These are phyloP conservation scores for Orcinus orca DNA, from an alignment of 2,113 vertebrate genomes.

Conservation along the genomic window DNA sequence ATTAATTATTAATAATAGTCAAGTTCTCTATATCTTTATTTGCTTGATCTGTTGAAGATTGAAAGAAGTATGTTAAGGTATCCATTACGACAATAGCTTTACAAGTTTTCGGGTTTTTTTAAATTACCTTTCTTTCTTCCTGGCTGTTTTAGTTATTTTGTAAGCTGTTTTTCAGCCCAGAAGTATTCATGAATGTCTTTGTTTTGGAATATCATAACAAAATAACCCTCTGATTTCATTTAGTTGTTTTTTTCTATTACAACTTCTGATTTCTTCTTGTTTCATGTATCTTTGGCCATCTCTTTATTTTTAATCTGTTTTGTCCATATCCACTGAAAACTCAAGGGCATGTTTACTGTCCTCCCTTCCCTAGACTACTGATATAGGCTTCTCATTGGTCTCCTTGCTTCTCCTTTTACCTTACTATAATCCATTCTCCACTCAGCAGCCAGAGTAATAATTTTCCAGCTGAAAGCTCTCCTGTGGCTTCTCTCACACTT, in stretches of 20 bases:
- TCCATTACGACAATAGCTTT: not conserved
- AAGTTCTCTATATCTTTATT: not conserved
- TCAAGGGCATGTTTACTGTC: not conserved
- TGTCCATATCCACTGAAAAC: not conserved
- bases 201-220: not conserved
- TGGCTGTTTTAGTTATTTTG: constrained; percentile 27
- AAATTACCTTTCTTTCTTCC: not conserved
- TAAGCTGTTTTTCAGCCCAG: constrained; percentile 11
- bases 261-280: not conserved
- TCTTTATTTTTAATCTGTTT: not conserved
- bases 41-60: not conserved
- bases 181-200: not conserved
- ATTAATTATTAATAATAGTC: constrained; percentile 7
- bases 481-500: not conserved
- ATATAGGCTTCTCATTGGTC: not conserved
- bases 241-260: not conserved
- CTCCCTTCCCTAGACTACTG: not conserved
- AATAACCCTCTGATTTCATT: not conserved
- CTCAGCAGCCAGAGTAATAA: not conserved
- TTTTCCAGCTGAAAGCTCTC: not conserved
- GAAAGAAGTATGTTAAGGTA: not conserved
- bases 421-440: not conserved
- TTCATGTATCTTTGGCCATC: not conserved
- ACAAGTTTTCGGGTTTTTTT: not conserved
- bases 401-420: not conserved